Percentiles rank a stretch among this genome's conserved stretches.
Conservation (phyloP, 2,797 vertebrate genomes). For the Phrynocephalus vlangalii region DNA sequence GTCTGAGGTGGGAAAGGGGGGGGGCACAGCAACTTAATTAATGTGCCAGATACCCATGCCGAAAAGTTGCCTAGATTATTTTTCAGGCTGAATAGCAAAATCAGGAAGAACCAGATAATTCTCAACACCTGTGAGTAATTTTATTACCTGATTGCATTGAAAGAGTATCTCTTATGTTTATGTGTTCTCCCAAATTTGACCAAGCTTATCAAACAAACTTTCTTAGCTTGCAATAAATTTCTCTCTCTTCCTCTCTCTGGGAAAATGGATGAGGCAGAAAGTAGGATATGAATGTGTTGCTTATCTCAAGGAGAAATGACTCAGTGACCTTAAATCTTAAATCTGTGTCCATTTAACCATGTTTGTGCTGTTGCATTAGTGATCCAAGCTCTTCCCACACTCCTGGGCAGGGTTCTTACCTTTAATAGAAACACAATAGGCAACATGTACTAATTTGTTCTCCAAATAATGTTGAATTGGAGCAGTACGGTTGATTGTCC, state of each 20-base stretch:
- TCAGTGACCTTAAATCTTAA: not conserved
- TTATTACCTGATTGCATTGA: constrained; percentile 68
- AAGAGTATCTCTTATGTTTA: constrained; percentile 68
- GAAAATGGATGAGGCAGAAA: not conserved
- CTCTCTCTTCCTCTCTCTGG: no score
- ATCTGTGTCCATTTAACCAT: not conserved
- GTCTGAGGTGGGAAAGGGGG: constrained; percentile 52
- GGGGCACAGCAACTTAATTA: constrained; percentile 61
- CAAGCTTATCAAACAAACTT: constrained; percentile 62
- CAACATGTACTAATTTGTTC: not conserved
- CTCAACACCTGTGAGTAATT: constrained; percentile 70
- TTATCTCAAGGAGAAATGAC: not conserved
- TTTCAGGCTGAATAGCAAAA: constrained; percentile 68
- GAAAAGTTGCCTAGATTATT: constrained; percentile 72
- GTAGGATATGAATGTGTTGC: not conserved
- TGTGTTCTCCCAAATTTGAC: constrained; percentile 55
- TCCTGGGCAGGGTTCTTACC: not conserved
- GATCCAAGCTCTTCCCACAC: not conserved
- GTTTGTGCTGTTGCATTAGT: not conserved
- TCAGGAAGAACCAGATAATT: constrained; percentile 69
- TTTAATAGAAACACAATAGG: not conserved
- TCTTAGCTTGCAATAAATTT: constrained; percentile 28
- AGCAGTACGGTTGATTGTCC: not conserved
- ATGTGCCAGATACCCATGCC: constrained; percentile 68
- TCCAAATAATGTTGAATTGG: not conserved